Conservation (phyloP, 2,797 vertebrate species). For the Sternotherus odoratus region DNA sequence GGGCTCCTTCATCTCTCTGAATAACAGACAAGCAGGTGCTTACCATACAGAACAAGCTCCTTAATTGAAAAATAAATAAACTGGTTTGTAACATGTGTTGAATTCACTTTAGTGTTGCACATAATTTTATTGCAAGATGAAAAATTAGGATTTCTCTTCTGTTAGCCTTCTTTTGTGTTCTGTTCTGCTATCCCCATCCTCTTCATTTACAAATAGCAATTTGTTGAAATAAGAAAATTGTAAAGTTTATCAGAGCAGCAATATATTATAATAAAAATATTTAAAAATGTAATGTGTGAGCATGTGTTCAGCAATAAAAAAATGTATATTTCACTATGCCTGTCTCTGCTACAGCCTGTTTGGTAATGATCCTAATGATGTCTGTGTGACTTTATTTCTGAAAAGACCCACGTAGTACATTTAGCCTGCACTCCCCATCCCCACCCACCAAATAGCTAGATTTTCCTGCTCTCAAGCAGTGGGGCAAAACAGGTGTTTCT, state of each 20-base stretch:
- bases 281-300: slow-evolving; percentile 66
- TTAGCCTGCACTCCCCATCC: neutral
- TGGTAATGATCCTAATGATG: neutral
- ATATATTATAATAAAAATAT: slow-evolving; percentile 61
- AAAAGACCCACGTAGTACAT: neutral
- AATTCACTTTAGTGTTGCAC: slow-evolving; percentile 58
- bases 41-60: slow-evolving; percentile 37
- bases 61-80: slow-evolving; percentile 24
- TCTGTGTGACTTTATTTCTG: neutral
- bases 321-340: slow-evolving; percentile 66
- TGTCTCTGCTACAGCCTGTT: slow-evolving; percentile 9
- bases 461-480: neutral
- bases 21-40: slow-evolving; percentile 39
- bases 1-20: neutral
- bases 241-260: slow-evolving; percentile 65
- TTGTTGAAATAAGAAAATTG: slow-evolving; percentile 56
- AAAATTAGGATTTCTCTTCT: slow-evolving; percentile 30
- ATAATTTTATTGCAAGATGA: slow-evolving; percentile 54
- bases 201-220: slow-evolving; percentile 48
- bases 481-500: neutral
- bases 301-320: slow-evolving; percentile 79
- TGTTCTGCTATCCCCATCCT: slow-evolving; percentile 48
- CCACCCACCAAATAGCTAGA: neutral
- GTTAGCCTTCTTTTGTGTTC: slow-evolving; percentile 31
- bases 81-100: slow-evolving; percentile 37